These are phyloP conservation scores for Gnathonemus longibarbis DNA, from an alignment of 2,113 vertebrate species.

Conservation along the genomic window DNA sequence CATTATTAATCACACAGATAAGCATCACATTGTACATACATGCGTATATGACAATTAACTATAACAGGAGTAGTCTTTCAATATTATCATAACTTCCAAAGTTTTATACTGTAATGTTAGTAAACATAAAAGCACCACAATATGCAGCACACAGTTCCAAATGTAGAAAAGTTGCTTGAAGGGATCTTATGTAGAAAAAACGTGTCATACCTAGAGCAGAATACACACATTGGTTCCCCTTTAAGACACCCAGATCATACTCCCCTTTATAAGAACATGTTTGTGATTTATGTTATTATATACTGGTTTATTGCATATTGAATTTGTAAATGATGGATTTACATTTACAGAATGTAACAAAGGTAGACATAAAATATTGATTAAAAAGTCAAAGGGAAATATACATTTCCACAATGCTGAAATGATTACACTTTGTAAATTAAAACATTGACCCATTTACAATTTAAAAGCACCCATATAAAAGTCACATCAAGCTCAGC, in stretches of 20 bases:
- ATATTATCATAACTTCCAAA: neutral
- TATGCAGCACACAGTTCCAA: neutral
- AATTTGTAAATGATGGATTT: neutral
- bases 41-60: neutral
- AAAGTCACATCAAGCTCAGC: neutral
- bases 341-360: neutral
- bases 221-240: neutral
- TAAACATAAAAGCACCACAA: neutral
- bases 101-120: neutral
- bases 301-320: neutral
- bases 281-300: neutral
- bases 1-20: neutral
- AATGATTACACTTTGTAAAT: neutral
- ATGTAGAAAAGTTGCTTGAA: neutral
- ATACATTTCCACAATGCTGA: neutral
- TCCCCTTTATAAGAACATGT: neutral
- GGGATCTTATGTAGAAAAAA: neutral
- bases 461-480: neutral
- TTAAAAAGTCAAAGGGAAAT: neutral
- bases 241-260: neutral
- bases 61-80: neutral
- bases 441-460: neutral
- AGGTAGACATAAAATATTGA: neutral
- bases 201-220: neutral
- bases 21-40: neutral